Evolutionary conservation across 1,140 invertebrate genomes (phyloP).

Genomic region (Drosophila ambigua): DNA sequence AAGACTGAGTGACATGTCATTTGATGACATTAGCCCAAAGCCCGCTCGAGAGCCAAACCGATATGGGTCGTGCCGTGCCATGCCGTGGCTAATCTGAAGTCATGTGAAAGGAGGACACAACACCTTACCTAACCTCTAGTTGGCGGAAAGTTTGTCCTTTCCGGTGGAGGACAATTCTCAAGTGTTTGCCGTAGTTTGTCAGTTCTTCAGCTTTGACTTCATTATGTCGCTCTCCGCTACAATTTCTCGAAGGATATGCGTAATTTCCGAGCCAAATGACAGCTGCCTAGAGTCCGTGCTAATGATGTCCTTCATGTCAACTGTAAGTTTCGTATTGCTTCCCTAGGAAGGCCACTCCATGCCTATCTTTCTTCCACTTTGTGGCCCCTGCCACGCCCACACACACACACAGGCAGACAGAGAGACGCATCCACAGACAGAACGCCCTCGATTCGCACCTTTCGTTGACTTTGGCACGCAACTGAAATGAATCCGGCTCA

Average conservation of each 20-base stretch:
- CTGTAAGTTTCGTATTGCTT: constrained; percentile 46
- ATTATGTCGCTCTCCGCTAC: constrained; percentile 63
- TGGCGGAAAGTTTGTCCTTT: constrained; percentile 24
- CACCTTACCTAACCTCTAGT: constrained; percentile 5
- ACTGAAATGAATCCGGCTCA: constrained; percentile 63
- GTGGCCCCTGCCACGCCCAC: neutral
- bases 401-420: neutral
- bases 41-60: constrained; percentile 54
- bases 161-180: constrained; percentile 16
- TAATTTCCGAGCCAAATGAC: constrained; percentile 59
- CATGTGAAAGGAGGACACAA: constrained; percentile 4
- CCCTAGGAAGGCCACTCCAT: neutral
- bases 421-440: neutral
- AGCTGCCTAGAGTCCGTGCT: constrained; percentile 43
- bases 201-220: constrained; percentile 45
- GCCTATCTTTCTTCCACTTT: constrained; percentile 1
- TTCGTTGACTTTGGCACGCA: constrained; percentile 49
- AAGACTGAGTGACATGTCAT: constrained; percentile 61
- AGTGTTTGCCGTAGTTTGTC: constrained; percentile 55
- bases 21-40: constrained; percentile 69
- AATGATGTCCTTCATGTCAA: constrained; percentile 58
- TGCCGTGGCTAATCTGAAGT: constrained; percentile 23
- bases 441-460: constrained; percentile 35
- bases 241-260: constrained; percentile 75
- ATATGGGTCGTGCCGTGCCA: constrained; percentile 40